phyloP scores from a whole-genome alignment of 2,888 invertebrate genomes.

The Parapristionchus giblindavisi region DNA sequence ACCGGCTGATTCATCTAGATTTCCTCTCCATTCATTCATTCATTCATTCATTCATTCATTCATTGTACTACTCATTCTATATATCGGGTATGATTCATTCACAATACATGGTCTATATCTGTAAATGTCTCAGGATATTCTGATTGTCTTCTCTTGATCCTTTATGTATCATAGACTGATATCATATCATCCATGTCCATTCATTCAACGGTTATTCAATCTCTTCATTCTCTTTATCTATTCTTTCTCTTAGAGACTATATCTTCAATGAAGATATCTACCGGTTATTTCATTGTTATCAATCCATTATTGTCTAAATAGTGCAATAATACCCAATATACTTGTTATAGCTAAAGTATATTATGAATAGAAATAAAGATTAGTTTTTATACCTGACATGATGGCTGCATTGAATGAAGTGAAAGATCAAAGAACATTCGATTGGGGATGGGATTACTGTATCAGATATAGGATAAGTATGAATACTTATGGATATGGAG shows the following conservation, averaged over 20 bases:
- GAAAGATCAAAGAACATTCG: background rate
- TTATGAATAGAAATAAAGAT: background rate
- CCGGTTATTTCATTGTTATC: slow-evolving; percentile 28
- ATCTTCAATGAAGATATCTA: too few relatives aligned
- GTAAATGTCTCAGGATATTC: slow-evolving; percentile 22
- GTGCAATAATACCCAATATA: slow-evolving; percentile 24
- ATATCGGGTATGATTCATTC: slow-evolving; percentile 15
- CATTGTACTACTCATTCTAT: slow-evolving; percentile 25
- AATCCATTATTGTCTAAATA: slow-evolving; percentile 22
- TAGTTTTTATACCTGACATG: background rate
- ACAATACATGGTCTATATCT: slow-evolving; percentile 17
- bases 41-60: slow-evolving; percentile 20
- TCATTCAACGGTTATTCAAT: background rate
- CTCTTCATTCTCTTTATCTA: background rate
- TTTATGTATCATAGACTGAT: slow-evolving; percentile 15
- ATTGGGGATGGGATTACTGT: background rate
- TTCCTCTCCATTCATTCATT: background rate
- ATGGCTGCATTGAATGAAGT: background rate
- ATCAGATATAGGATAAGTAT: background rate
- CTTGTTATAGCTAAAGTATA: slow-evolving; percentile 18
- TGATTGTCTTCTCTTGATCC: slow-evolving; percentile 13
- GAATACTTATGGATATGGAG: background rate
- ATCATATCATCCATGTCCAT: slow-evolving; percentile 3
- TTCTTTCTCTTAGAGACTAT: background rate
- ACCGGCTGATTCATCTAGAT: background rate